Evolutionary conservation across 2,888 invertebrate species (phyloP).

Genomic region (Caenorhabditis sinica): DNA sequence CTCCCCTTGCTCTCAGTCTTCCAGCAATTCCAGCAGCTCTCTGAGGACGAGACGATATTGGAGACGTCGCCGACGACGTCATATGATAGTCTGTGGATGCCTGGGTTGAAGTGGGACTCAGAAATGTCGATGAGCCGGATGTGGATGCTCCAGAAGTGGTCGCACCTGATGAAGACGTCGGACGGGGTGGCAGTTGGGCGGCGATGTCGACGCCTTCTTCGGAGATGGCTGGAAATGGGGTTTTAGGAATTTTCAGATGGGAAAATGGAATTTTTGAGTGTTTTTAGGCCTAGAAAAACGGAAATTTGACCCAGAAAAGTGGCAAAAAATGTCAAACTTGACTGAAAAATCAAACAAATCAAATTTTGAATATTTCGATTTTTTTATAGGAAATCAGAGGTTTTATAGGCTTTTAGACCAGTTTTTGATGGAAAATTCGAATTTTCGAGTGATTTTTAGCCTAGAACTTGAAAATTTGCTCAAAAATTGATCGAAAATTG

Average conservation of each 20-base stretch:
- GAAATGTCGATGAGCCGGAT: constrained; percentile 12
- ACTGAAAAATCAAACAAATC: too few species aligned
- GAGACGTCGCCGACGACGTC: constrained; percentile 15
- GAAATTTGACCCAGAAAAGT: too few species aligned
- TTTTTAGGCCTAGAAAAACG: too few species aligned
- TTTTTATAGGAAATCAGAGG: too few species aligned
- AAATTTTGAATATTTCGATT: too few species aligned
- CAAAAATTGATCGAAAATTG: too few species aligned
- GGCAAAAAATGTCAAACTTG: too few species aligned
- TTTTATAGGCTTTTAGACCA: too few species aligned
- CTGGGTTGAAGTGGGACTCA: constrained; percentile 11
- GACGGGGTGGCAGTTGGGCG: neutral
- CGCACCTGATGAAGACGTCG: neutral
- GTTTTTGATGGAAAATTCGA: too few species aligned
- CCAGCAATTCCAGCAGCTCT: neutral
- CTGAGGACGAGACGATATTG: neutral
- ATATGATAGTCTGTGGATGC: constrained; percentile 10
- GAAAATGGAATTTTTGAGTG: neutral
- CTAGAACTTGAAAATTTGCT: too few species aligned
- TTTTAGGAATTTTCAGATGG: too few species aligned
- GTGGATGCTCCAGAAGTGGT: neutral
- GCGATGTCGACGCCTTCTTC: constrained; percentile 19
- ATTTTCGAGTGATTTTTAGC: too few species aligned
- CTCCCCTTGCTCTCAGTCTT: neutral
- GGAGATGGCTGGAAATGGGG: constrained; percentile 23